phyloP scores from a whole-genome alignment of 2,797 vertebrate genomes.

The Leucoraja ocellata region DNA sequence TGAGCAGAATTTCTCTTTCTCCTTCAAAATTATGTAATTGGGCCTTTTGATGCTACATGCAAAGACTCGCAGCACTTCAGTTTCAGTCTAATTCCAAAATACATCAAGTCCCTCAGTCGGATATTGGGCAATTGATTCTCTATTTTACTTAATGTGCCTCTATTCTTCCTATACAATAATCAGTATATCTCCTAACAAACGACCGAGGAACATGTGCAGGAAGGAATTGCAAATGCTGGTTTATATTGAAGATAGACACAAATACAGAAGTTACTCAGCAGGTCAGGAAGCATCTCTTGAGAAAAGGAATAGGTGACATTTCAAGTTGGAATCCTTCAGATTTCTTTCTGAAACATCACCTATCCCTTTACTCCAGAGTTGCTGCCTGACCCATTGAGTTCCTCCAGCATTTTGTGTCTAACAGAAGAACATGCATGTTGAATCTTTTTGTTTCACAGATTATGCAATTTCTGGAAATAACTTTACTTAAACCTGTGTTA shows the following conservation, averaged over 20 bases:
- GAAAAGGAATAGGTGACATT: too few species aligned
- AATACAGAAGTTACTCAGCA: too few species aligned
- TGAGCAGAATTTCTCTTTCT: background rate
- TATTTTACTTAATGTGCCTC: background rate
- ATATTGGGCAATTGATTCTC: background rate
- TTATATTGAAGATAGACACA: too few species aligned
- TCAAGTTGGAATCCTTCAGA: too few species aligned
- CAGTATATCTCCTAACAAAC: background rate
- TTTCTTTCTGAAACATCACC: too few species aligned
- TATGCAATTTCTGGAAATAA: background rate
- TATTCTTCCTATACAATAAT: background rate
- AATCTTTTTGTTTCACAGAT: background rate
- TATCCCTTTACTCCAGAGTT: too few species aligned
- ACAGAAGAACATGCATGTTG: background rate
- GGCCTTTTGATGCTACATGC: background rate
- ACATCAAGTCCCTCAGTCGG: too few species aligned
- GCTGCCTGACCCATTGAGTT: too few species aligned
- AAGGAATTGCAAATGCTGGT: too few species aligned
- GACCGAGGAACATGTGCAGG: background rate
- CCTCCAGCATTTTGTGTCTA: too few species aligned
- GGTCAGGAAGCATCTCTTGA: too few species aligned
- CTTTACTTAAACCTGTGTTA: background rate
- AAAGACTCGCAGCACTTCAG: background rate
- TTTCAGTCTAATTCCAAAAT: too few species aligned
- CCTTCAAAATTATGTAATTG: background rate